Evolutionary conservation across 2,797 vertebrate species (phyloP).

Genomic region (Crocodylus rhombifer): DNA sequence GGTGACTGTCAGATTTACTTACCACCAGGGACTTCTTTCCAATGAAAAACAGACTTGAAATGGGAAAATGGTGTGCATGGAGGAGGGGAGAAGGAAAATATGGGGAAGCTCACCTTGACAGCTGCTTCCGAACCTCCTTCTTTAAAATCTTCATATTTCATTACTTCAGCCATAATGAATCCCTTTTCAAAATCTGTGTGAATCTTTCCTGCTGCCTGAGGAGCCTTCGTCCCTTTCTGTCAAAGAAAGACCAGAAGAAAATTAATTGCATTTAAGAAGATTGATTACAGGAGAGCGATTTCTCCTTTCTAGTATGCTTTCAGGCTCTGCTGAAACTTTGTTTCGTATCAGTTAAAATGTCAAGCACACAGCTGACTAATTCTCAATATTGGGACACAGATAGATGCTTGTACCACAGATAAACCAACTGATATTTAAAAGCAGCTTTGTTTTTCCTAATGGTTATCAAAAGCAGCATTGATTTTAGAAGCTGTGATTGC

Average conservation of each 20-base stretch:
- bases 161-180: constrained; percentile 98
- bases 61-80: neutral
- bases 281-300: constrained; percentile 81
- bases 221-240: constrained; percentile 95
- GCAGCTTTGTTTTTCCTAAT: constrained; percentile 75
- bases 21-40: constrained; percentile 84
- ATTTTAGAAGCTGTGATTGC: constrained; percentile 87
- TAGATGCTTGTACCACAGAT: constrained; percentile 79
- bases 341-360: constrained; percentile 61
- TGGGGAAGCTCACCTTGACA: constrained; percentile 89
- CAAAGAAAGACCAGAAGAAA: constrained; percentile 82
- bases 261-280: constrained; percentile 90
- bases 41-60: constrained; percentile 66
- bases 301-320: constrained; percentile 69
- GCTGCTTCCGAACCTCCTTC: constrained; percentile 93
- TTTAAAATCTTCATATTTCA: constrained; percentile 98
- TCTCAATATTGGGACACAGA: constrained; percentile 79
- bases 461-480: constrained; percentile 86
- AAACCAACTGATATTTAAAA: constrained; percentile 84
- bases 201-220: constrained; percentile 94
- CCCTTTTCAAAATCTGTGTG: constrained; percentile 94
- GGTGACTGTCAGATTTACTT: constrained; percentile 81
- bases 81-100: constrained; percentile 15
- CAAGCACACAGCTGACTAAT: constrained; percentile 55
- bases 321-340: constrained; percentile 78